Conservation (phyloP, 2,888 invertebrate genomes). For the Philereme vetulata region DNA sequence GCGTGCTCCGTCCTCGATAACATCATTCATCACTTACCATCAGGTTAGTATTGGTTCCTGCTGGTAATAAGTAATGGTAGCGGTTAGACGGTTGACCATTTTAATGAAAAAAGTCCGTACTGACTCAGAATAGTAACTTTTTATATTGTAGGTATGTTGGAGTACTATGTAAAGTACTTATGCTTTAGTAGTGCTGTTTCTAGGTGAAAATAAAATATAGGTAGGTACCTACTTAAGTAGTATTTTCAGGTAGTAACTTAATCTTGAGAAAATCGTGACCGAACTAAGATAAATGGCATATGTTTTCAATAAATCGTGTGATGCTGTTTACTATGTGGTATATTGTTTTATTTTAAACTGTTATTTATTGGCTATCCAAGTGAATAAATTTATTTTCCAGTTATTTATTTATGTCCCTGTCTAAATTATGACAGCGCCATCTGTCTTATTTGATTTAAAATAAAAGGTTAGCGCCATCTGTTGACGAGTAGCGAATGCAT, state of each 20-base stretch:
- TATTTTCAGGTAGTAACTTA: conserved; percentile 3
- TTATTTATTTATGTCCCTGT: conserved; percentile 2
- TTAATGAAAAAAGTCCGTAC: too few relatives aligned
- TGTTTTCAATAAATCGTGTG: conserved; percentile 31
- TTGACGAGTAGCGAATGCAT: conserved; percentile 51
- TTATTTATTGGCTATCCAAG: conserved; percentile 22
- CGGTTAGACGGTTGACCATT: too few relatives aligned
- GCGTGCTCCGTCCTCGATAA: too few relatives aligned
- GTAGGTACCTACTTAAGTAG: not conserved
- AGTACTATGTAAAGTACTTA: not conserved
- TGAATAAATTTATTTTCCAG: conserved; percentile 14
- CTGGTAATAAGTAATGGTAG: too few relatives aligned
- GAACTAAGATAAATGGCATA: conserved; percentile 29
- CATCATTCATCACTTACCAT: too few relatives aligned
- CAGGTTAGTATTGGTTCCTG: too few relatives aligned
- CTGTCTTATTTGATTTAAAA: conserved; percentile 19
- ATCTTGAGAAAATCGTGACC: conserved; percentile 35
- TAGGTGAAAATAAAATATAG: not conserved
- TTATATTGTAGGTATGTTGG: too few relatives aligned
- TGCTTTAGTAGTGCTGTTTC: too few relatives aligned
- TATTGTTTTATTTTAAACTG: conserved; percentile 21
- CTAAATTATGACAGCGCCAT: conserved; percentile 34
- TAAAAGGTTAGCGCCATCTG: conserved; percentile 55
- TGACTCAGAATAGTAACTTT: too few relatives aligned
- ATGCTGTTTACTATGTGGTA: conserved; percentile 23